Evolutionary conservation across 2,113 vertebrate genomes (phyloP), one percentile per base, ranked within the genome.

Genomic region (Lepisosteus osseus): DNA sequence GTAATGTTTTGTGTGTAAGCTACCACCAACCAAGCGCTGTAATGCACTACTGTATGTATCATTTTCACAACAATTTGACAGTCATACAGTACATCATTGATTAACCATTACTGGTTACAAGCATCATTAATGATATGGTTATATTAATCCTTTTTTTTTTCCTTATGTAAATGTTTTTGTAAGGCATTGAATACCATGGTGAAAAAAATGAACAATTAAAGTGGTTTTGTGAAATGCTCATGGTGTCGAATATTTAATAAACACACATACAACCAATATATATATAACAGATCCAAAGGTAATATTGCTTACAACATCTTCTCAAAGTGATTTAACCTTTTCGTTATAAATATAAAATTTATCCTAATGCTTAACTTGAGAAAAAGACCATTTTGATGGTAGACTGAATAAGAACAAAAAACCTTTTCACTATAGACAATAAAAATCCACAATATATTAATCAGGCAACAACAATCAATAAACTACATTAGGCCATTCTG

Each of bases 161-260:
- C 62, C 64, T 14, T 44, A 45, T 47, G 45, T 12, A 66, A 11
- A 14, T 45, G 4, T 51, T 66, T 66, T 15, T 66, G 64, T 66
- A 66, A 66, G 42, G 7, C 64, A 43, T 66, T 66, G 14, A 66
- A 15, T 47, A 45, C 45, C 64, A 44, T 41, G 42, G 14, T 7
- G 45, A n/a, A n/a, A 6, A 66, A 66, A 66, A 44, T 9, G 41
- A 44, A 66, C 42, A 47, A 47, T 41, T 15, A 14, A 42, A 66
- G 64, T n/a, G 3, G 42, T 13, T 66, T 66, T 66, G 64, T 66
- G 64, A 66, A 66, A 47, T 5, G 42, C 45, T 44, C 64, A 66
- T 5, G 43, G 42, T 12, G 45, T 47, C 3, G 3, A 63, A 66
- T 43, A 66, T 66, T 66, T 66, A 66, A 66, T 66, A 47, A 66